Percentiles rank a stretch among this genome's conserved stretches.
phyloP scores from a whole-genome alignment of 1,140 invertebrate genomes.

The Pomacea maculata region DNA sequence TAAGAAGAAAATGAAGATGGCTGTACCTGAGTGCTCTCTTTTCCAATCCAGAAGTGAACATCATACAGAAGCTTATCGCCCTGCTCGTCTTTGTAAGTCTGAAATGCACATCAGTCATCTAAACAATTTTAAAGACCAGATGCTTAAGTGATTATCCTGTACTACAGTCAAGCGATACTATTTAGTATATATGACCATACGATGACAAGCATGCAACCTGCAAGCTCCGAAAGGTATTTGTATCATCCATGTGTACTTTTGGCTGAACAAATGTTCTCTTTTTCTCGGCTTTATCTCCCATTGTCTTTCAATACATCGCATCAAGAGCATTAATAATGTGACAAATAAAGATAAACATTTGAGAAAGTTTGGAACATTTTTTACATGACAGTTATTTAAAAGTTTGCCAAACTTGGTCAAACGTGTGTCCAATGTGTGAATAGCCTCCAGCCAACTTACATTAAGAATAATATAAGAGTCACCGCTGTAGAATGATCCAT shows the following conservation, averaged over 20 bases:
- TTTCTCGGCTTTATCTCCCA: not conserved
- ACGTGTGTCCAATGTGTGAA: too few species aligned
- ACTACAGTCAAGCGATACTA: not conserved
- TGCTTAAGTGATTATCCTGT: not conserved
- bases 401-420: too few species aligned
- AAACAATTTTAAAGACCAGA: too few species aligned
- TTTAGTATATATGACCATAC: not conserved
- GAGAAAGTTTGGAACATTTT: too few species aligned
- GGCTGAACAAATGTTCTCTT: not conserved
- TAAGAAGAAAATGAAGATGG: slow-evolving; percentile 1
- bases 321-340: too few species aligned
- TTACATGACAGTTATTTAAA: too few species aligned
- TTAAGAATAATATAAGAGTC: slow-evolving; percentile 90
- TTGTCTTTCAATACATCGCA: not conserved
- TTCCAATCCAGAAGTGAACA: slow-evolving; percentile 65
- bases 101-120: not conserved
- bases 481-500: slow-evolving; percentile 88
- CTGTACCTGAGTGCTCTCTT: slow-evolving; percentile 53
- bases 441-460: slow-evolving; percentile 70
- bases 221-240: not conserved
- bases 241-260: not conserved
- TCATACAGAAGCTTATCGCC: slow-evolving; percentile 49
- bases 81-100: slow-evolving; percentile 53
- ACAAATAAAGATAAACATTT: too few species aligned
- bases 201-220: not conserved